phyloP scores from a whole-genome alignment of 2,797 vertebrate genomes.

The Oryzias sinensis region DNA sequence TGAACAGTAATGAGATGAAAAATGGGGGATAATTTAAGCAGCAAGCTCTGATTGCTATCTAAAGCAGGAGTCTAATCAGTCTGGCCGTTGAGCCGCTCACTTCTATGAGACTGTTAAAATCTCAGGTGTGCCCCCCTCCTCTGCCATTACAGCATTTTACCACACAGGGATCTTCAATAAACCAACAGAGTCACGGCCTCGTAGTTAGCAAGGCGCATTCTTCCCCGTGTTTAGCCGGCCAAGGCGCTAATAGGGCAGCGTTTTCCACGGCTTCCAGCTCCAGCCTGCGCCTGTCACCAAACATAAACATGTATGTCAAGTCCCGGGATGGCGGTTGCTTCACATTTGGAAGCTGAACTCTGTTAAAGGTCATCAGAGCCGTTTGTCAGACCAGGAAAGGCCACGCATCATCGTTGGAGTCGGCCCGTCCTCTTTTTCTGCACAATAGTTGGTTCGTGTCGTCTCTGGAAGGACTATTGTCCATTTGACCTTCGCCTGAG shows the following conservation, averaged over 20 bases:
- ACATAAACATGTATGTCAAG: slow-evolving; percentile 22
- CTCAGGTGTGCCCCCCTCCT: slow-evolving; percentile 8
- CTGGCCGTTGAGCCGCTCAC: slow-evolving; percentile 24
- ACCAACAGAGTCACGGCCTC: neutral
- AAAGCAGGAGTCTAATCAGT: slow-evolving; percentile 28
- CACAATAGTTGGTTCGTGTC: slow-evolving; percentile 34
- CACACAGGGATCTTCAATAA: slow-evolving; percentile 35
- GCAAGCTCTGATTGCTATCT: slow-evolving; percentile 14
- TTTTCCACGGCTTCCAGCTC: slow-evolving; percentile 37
- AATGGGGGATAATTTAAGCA: slow-evolving; percentile 17
- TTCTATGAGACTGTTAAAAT: slow-evolving; percentile 27
- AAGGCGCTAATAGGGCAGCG: slow-evolving; percentile 30
- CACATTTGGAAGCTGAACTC: slow-evolving; percentile 41
- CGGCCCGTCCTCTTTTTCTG: slow-evolving; percentile 21
- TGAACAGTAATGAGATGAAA: slow-evolving; percentile 5
- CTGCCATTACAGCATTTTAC: slow-evolving; percentile 17
- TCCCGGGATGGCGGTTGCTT: slow-evolving; percentile 34
- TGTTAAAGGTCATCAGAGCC: slow-evolving; percentile 62
- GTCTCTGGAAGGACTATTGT: slow-evolving; percentile 45
- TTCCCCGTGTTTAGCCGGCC: slow-evolving; percentile 34
- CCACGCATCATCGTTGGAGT: slow-evolving; percentile 18
- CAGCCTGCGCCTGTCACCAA: slow-evolving; percentile 19
- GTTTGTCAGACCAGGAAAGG: slow-evolving; percentile 64
- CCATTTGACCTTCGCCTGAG: slow-evolving; percentile 69
- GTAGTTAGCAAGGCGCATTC: slow-evolving; percentile 47